Conservation (phyloP, 92 coral and sea anemone species). For the Isaurus tuberculatus region DNA sequence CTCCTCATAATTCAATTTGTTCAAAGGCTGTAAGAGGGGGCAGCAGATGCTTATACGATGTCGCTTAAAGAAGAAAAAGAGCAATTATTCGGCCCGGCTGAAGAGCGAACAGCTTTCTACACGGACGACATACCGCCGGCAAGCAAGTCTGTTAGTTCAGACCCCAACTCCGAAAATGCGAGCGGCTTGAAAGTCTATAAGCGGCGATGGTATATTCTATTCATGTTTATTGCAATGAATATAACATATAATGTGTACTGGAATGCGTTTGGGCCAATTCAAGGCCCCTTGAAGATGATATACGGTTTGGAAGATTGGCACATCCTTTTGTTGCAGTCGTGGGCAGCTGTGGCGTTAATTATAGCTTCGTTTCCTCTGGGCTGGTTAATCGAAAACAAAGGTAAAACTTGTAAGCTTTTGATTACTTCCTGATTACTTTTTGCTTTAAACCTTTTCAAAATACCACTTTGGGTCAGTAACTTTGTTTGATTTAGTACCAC, state of each 20-base stretch:
- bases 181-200: constrained; percentile 41
- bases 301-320: constrained; percentile 52
- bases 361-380: constrained; percentile 20
- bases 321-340: constrained; percentile 3
- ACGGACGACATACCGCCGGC: background rate
- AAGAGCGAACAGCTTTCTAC: background rate
- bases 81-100: background rate
- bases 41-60: background rate
- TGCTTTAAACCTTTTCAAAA: no score
- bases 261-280: constrained; percentile 69
- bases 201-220: constrained; percentile 63
- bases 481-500: no score
- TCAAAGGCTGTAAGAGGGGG: no score
- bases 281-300: constrained; percentile 54
- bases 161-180: background rate
- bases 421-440: background rate
- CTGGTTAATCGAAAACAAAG: constrained; percentile 26
- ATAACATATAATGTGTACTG: constrained; percentile 49
- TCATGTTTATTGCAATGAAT: constrained; percentile 37
- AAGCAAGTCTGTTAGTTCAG: background rate
- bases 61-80: background rate
- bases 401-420: background rate
- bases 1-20: no score
- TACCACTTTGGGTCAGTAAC: no score
- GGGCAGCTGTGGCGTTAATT: constrained; percentile 14